Conservation (phyloP, 2,888 invertebrate species). For the Apamea crenata region DNA sequence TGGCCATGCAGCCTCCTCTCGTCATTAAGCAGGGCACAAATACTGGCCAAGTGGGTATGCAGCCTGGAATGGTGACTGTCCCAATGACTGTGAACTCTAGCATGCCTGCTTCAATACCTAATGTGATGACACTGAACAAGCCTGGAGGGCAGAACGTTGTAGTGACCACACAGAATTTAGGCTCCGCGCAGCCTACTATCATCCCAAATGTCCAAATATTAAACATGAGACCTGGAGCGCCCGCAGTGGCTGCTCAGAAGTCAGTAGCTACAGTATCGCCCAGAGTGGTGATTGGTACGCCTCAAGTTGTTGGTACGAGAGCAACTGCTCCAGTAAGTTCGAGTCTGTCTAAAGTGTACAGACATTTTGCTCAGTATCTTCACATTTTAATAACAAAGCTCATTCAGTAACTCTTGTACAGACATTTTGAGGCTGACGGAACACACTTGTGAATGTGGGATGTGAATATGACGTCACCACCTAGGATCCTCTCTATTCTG, state of each 20-base stretch:
- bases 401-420: constrained; percentile 69
- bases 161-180: constrained; percentile 91
- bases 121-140: constrained; percentile 92
- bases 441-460: constrained; percentile 63
- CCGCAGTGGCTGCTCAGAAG: constrained; percentile 93
- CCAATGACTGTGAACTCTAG: constrained; percentile 92
- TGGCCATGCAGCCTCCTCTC: constrained; percentile 86
- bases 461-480: constrained; percentile 60
- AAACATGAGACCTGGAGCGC: constrained; percentile 94
- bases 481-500: constrained; percentile 46
- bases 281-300: constrained; percentile 95
- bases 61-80: constrained; percentile 91
- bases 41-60: constrained; percentile 83
- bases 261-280: constrained; percentile 94
- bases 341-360: constrained; percentile 58
- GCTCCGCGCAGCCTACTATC: constrained; percentile 91
- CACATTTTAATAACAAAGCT: constrained; percentile 56
- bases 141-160: constrained; percentile 88
- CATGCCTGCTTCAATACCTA: constrained; percentile 90
- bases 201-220: constrained; percentile 96
- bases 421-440: constrained; percentile 70
- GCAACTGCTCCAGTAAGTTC: constrained; percentile 94
- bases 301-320: constrained; percentile 95
- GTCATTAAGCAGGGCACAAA: constrained; percentile 86
- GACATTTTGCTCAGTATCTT: constrained; percentile 68